Conservation (phyloP, 1,140 invertebrate genomes). For the Heterodera carotae region DNA sequence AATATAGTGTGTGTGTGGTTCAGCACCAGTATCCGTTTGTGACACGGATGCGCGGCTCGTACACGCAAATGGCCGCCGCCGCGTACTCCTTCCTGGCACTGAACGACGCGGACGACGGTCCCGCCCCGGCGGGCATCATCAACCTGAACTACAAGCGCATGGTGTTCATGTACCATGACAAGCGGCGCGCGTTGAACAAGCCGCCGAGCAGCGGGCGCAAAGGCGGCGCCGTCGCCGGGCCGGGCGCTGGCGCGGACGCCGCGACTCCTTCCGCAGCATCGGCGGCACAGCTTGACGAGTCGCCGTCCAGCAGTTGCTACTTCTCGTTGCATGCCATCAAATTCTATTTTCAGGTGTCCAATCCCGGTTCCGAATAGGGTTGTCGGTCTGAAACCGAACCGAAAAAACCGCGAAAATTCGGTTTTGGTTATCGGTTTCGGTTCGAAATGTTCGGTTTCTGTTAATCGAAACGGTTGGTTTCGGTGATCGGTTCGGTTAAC, state of each 20-base stretch:
- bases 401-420: too few species aligned
- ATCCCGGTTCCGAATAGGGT: too few species aligned
- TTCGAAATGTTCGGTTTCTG: too few species aligned
- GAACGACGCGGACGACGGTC: constrained; percentile 32
- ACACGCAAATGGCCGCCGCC: constrained; percentile 73
- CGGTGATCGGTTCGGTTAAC: too few species aligned
- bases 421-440: too few species aligned
- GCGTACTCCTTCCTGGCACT: constrained; percentile 60
- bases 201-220: constrained; percentile 9
- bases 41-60: constrained; percentile 82
- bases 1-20: not conserved
- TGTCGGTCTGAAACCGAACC: too few species aligned
- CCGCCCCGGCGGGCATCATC: constrained; percentile 1
- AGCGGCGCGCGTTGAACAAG: constrained; percentile 58
- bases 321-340: constrained; percentile 65
- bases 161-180: constrained; percentile 65
- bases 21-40: constrained; percentile 74
- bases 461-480: too few species aligned
- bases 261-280: constrained; percentile 3
- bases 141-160: constrained; percentile 57
- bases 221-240: not conserved
- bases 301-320: constrained; percentile 56
- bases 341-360: constrained; percentile 50
- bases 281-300: constrained; percentile 39
- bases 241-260: constrained; percentile 23